Evolutionary conservation across 2,797 vertebrate species (phyloP).

Genomic region (Epinephelus malabaricus): DNA sequence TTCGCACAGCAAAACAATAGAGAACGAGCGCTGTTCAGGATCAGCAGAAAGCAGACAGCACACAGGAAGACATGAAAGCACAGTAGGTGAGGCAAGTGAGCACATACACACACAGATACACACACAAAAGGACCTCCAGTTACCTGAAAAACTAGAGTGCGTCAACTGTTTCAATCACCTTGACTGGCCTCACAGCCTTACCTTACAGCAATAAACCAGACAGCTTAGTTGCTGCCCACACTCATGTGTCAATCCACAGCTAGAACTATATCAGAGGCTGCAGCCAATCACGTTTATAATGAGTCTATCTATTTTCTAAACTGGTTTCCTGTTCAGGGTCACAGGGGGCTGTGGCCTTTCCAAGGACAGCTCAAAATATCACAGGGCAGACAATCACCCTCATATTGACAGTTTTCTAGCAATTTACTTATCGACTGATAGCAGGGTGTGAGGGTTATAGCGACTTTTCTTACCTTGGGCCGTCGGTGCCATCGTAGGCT

Average conservation of each 20-base stretch:
- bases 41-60: constrained; percentile 45
- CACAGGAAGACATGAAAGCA: constrained; percentile 19
- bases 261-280: constrained; percentile 27
- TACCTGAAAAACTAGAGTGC: constrained; percentile 33
- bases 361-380: not conserved
- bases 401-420: constrained; percentile 2
- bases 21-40: constrained; percentile 33
- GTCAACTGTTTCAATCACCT: constrained; percentile 54
- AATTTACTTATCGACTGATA: not conserved
- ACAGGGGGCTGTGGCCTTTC: not conserved
- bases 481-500: constrained; percentile 93
- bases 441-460: not conserved
- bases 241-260: constrained; percentile 45
- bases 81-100: constrained; percentile 29
- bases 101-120: not conserved
- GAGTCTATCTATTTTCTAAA: constrained; percentile 33
- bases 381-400: not conserved
- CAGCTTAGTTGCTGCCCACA: constrained; percentile 56
- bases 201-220: constrained; percentile 46
- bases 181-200: constrained; percentile 40
- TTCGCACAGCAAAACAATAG: constrained; percentile 42
- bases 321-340: constrained; percentile 12
- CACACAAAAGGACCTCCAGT: constrained; percentile 9
- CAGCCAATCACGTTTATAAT: constrained; percentile 44
- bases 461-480: constrained; percentile 86